Conservation (phyloP, 2,797 vertebrate species). For the Merluccius polli region DNA sequence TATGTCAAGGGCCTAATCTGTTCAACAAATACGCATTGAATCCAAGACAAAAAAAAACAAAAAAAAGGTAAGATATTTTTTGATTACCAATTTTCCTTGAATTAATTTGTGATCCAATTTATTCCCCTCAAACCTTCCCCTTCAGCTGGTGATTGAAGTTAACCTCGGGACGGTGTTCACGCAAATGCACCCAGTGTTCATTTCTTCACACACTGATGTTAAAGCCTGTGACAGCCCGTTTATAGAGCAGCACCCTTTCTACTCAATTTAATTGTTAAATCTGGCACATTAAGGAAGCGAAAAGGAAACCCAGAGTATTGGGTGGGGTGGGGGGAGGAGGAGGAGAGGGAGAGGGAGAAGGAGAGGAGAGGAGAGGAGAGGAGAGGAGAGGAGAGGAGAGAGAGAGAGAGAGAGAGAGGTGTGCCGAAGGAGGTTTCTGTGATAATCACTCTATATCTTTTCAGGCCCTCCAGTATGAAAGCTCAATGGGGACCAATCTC, state of each 20-base stretch:
- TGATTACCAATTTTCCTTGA: neutral
- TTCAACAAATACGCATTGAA: neutral
- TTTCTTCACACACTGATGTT: constrained; percentile 10
- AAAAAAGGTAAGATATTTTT: neutral
- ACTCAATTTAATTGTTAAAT: constrained; percentile 10
- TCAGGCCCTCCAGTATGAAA: constrained; percentile 4
- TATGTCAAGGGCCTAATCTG: neutral
- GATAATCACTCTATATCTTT: constrained; percentile 25
- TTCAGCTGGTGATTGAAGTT: neutral
- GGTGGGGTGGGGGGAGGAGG: neutral
- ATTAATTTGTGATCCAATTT: neutral
- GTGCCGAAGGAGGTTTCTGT: constrained; percentile 11
- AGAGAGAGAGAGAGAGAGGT: too few species aligned
- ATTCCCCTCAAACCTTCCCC: neutral
- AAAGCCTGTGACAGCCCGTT: constrained; percentile 17
- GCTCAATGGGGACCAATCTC: neutral
- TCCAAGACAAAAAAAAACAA: neutral
- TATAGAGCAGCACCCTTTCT: constrained; percentile 20
- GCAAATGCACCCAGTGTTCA: constrained; percentile 3
- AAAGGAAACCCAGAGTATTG: neutral
- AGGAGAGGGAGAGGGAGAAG: neutral
- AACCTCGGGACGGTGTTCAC: constrained; percentile 1
- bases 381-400: too few species aligned
- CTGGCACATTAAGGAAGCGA: neutral
- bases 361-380: too few species aligned